A percentile compares a stretch with the other conserved stretches of the same genome.
phyloP scores from a whole-genome alignment of 1,140 invertebrate species.

The Bombus terrestris region DNA sequence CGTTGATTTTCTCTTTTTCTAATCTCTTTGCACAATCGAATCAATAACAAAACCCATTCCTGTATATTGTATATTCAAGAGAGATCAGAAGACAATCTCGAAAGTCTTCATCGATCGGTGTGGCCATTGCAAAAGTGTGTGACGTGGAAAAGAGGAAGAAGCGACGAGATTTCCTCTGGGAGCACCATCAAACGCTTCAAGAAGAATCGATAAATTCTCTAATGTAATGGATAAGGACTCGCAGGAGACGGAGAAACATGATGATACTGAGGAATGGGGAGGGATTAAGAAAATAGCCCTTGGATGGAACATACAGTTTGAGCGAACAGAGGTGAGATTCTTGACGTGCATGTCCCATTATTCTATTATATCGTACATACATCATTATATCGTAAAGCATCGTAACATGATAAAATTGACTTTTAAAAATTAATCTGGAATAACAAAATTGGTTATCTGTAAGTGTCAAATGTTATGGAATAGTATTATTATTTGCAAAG shows the following conservation, averaged over 20 bases:
- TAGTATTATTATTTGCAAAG: not conserved
- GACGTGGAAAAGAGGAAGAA: not conserved
- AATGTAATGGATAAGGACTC: conserved; percentile 15
- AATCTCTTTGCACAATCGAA: too few species aligned
- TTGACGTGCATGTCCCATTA: not conserved
- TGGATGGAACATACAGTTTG: not conserved
- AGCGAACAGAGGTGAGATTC: not conserved
- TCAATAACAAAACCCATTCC: not conserved
- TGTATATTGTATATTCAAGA: not conserved
- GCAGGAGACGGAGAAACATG: conserved; percentile 2
- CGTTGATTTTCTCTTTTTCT: not conserved
- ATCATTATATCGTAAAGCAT: not conserved
- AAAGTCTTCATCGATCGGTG: not conserved
- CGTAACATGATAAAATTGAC: not conserved
- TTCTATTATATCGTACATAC: not conserved
- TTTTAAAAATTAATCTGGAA: not conserved
- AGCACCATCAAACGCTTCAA: conserved; percentile 7
- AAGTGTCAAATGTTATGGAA: not conserved
- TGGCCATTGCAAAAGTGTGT: not conserved
- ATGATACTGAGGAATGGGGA: not conserved
- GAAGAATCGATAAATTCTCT: conserved; percentile 24
- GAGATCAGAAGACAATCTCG: not conserved
- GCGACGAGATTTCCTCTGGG: conserved; percentile 9
- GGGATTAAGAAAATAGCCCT: not conserved
- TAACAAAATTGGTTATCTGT: not conserved